Evolutionary conservation across 2,797 vertebrate genomes (phyloP), one percentile per base, ranked within the genome.

Genomic region (Mareca penelope): DNA sequence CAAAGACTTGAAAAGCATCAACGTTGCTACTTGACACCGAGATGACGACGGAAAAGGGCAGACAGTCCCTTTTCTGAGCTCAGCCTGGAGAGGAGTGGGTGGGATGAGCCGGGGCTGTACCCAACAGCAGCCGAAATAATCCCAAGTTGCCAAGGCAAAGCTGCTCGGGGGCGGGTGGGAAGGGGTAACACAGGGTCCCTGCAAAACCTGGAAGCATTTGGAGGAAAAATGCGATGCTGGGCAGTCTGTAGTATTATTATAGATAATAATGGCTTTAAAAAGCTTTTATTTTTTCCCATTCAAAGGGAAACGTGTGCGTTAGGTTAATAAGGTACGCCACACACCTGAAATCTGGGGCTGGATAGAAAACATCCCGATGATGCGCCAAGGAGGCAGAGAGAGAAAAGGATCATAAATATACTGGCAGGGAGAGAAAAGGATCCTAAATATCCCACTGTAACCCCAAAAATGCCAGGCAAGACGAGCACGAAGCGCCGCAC

Each of bases 161-260:
- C 1, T 31, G 6, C 2, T 2, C 1, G 0, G 42, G 7, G 18
- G 10, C 0, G 3, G 40, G 35, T 73, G 29, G 29, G 50, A 80
- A 57, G 0, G 1, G 12, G 21, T 35, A 76, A 37, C 16, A 7
- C 22, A 10, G 42, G 23, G 21, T n/a, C 63, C 37, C n/a, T 57
- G 63, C 15, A 63, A 23, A n/a, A 14, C 28, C 31, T 24, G 31
- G 64, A 40, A 24, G 55, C 9, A 15, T 59, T 22, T 37, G 52
- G 59, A 40, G 39, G 24, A 33, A 17, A 33, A 56, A 52, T 18
- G 39, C 15, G 26, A 3, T 10, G 44, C 23, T 59, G 37, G 39
- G 24, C 18, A 33, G n/a, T 29, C 11, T 2, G 2, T 21, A 4
- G 6, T 42, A 44, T 14, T 19, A 50, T 21, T 24, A 48, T 13